phyloP scores from a whole-genome alignment of 2,888 invertebrate species.

The Phorcus lineatus region DNA sequence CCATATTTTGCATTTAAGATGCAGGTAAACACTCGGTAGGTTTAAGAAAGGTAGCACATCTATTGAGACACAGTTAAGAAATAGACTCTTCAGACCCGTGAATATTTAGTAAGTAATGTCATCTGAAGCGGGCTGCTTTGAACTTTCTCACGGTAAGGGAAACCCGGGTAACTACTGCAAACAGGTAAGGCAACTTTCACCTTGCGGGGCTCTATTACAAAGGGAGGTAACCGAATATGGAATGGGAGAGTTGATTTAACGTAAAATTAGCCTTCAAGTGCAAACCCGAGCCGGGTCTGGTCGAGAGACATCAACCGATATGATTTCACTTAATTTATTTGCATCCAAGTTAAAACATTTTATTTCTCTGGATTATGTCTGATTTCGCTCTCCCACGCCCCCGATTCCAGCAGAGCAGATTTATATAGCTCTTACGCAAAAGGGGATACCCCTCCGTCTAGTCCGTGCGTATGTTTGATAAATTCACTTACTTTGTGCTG shows the following conservation, averaged over 20 bases:
- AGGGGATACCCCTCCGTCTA: background rate
- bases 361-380: background rate
- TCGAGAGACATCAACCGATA: background rate
- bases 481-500: background rate
- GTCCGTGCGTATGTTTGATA: background rate
- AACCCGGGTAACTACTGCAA: background rate
- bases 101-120: constrained; percentile 22
- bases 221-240: constrained; percentile 10
- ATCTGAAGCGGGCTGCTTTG: constrained; percentile 15
- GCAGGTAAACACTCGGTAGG: background rate
- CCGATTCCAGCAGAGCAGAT: background rate
- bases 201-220: background rate
- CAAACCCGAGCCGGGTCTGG: background rate
- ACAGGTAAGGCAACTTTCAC: background rate
- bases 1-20: background rate
- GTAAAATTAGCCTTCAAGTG: constrained; percentile 18
- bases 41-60: background rate
- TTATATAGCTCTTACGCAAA: constrained; percentile 4
- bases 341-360: background rate
- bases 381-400: background rate
- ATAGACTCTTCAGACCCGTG: background rate
- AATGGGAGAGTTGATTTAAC: background rate
- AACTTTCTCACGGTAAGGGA: constrained; percentile 24
- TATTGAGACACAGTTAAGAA: background rate
- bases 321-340: background rate